These are phyloP conservation scores for Autographa gamma DNA, from an alignment of 2,888 invertebrate genomes.

Conservation along the genomic window DNA sequence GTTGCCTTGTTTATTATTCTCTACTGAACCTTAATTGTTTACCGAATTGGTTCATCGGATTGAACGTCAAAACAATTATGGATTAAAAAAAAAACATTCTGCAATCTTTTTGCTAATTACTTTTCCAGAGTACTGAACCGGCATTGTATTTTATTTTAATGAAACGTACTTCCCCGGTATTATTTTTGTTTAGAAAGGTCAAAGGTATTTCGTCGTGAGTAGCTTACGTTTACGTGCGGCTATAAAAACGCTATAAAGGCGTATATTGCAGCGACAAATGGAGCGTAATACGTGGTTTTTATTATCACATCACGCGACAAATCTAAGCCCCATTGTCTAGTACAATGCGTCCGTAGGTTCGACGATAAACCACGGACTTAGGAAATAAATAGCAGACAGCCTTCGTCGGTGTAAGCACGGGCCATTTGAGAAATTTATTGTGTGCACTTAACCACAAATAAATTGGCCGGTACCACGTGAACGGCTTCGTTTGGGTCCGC, in stretches of 20 bases:
- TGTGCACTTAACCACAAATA: conserved; percentile 88
- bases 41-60: conserved; percentile 67
- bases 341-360: conserved; percentile 75
- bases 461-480: conserved; percentile 83
- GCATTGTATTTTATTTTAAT: conserved; percentile 54
- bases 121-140: conserved; percentile 48
- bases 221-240: conserved; percentile 65
- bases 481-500: conserved; percentile 69
- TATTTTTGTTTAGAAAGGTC: conserved; percentile 55
- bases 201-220: conserved; percentile 57
- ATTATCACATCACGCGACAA: conserved; percentile 78
- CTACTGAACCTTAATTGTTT: conserved; percentile 70
- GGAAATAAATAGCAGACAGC: conserved; percentile 86
- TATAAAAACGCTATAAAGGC: conserved; percentile 70
- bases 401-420: conserved; percentile 83
- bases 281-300: conserved; percentile 72
- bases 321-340: conserved; percentile 77
- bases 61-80: conserved; percentile 72
- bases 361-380: conserved; percentile 79
- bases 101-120: conserved; percentile 62
- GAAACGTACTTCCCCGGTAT: conserved; percentile 28
- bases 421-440: conserved; percentile 88
- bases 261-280: conserved; percentile 74
- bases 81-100: conserved; percentile 64
- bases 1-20: conserved; percentile 63